Evolutionary conservation across 1,140 invertebrate species (phyloP), one percentile per base, ranked within the genome.

Genomic region (Sitophilus oryzae): DNA sequence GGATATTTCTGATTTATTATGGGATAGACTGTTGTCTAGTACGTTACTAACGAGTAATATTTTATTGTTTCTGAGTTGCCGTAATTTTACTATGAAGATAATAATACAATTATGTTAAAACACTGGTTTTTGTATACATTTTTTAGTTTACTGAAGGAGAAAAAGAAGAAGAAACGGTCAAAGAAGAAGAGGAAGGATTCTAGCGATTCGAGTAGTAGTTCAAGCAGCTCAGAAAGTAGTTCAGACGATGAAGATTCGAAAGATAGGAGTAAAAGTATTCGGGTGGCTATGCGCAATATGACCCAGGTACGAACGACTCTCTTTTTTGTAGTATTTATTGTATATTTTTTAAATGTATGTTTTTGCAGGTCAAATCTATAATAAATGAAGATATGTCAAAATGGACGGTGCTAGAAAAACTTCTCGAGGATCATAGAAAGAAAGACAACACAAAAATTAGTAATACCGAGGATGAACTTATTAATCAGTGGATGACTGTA

Each of bases 251-350:
- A 73, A 0, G 79, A 80, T 3, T 72, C 69, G 15, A 40, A 72
- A 71, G 79, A 82, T 56, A 74, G 70, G 42, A 77, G 78, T 1
- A 76, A 77, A 35, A 84, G 82, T 41, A 83, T 84, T 61, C 74
- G 82, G 1, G 81, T 85, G 0, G 76, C 81, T 1, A 85, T 85
- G 83, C 72, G 83, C 18, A 85, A 85, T 52, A 80, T 82, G 48
- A 74, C 75, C 5, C 65, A 72, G 40, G 68, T 71, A 5, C 75
- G 41, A 6, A 45, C 11, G n/a, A n/a, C n/a, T n/a, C n/a, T n/a
- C n/a, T n/a, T n/a, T 41, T 41, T 41, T n/a, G 18, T 1, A 21
- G 42, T 45, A 37, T 15, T 37, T 6, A 42, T 44, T n/a, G 25
- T 20, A 11, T 1, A 40, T 41, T 41, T 9, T n/a, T n/a, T n/a